A percentile compares a stretch with the other conserved stretches of the same genome.
Conservation (phyloP, 1,140 invertebrate species). For the Drosophila teissieri region DNA sequence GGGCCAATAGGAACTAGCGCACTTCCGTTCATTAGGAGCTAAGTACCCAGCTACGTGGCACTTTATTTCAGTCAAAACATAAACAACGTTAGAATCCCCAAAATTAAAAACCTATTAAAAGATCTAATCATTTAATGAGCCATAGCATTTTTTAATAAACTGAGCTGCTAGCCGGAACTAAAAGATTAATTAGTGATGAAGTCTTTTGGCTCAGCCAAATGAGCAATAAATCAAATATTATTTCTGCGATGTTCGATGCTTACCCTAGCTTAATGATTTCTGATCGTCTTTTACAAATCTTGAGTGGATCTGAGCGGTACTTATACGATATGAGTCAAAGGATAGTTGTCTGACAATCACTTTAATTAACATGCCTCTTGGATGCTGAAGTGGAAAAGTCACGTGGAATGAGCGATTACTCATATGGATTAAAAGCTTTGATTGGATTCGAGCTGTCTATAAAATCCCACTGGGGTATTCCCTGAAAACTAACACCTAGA, state of each 20-base stretch:
- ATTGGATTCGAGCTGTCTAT: conserved; percentile 17
- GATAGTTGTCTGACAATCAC: conserved; percentile 48
- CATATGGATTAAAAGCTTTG: not conserved
- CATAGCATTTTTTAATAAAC: conserved; percentile 35
- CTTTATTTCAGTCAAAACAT: conserved; percentile 34
- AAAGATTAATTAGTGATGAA: conserved; percentile 11
- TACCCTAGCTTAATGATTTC: conserved; percentile 9
- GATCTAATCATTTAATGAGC: conserved; percentile 5
- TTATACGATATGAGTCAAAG: conserved; percentile 47
- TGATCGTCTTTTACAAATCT: conserved; percentile 5
- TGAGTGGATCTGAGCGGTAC: conserved; percentile 21
- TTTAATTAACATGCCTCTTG: conserved; percentile 57
- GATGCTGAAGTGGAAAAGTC: conserved; percentile 22
- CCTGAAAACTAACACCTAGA: conserved; percentile 8
- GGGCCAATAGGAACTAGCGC: conserved; percentile 8
- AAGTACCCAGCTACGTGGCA: conserved; percentile 47
- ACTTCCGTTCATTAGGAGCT: conserved; percentile 68
- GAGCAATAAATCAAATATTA: conserved; percentile 40
- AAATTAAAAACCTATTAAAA: conserved; percentile 43
- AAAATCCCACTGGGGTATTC: conserved; percentile 35
- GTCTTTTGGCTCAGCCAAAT: not conserved
- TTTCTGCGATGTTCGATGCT: conserved; percentile 1
- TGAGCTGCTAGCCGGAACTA: conserved; percentile 27
- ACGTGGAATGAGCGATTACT: conserved; percentile 37
- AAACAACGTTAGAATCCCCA: conserved; percentile 20